phyloP scores from a whole-genome alignment of 1,140 invertebrate species.

The Zaprionus tsacasi region DNA sequence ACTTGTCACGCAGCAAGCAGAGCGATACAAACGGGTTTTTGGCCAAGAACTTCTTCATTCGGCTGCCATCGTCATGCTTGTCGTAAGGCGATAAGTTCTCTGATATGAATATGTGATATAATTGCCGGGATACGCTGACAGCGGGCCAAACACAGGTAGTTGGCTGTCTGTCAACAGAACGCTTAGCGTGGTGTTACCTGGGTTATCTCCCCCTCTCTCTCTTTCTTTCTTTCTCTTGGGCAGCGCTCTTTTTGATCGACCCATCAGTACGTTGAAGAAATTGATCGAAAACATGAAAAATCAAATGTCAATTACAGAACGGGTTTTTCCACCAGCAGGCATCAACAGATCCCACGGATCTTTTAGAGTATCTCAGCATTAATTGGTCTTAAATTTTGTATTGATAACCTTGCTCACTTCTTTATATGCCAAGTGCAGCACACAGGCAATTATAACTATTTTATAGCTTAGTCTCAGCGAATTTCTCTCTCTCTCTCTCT shows the following conservation, averaged over 20 bases:
- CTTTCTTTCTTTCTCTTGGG: background rate
- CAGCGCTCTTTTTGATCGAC: background rate
- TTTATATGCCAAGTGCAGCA: constrained; percentile 32
- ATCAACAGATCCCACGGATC: constrained; percentile 2
- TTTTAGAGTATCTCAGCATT: background rate
- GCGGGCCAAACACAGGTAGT: constrained; percentile 65
- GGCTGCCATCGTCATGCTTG: constrained; percentile 29
- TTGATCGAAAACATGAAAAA: constrained; percentile 21
- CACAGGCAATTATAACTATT: constrained; percentile 71
- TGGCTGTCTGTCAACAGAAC: constrained; percentile 25
- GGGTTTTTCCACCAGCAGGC: background rate
- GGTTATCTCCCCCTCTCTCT: background rate
- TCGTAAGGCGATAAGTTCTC: constrained; percentile 64
- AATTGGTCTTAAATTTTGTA: constrained; percentile 9
- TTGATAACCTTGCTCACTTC: constrained; percentile 6
- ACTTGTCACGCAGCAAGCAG: constrained; percentile 18
- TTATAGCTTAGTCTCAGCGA: constrained; percentile 69
- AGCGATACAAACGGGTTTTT: constrained; percentile 58
- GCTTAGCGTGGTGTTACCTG: constrained; percentile 22
- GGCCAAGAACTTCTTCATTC: constrained; percentile 22
- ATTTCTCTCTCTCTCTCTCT: constrained; percentile 46
- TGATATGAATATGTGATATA: constrained; percentile 73
- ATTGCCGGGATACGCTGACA: constrained; percentile 62
- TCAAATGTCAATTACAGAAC: constrained; percentile 5
- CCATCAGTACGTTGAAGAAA: constrained; percentile 3